These are phyloP conservation scores for Capitella teleta DNA, from an alignment of 1,140 invertebrate genomes.

Conservation along the genomic window DNA sequence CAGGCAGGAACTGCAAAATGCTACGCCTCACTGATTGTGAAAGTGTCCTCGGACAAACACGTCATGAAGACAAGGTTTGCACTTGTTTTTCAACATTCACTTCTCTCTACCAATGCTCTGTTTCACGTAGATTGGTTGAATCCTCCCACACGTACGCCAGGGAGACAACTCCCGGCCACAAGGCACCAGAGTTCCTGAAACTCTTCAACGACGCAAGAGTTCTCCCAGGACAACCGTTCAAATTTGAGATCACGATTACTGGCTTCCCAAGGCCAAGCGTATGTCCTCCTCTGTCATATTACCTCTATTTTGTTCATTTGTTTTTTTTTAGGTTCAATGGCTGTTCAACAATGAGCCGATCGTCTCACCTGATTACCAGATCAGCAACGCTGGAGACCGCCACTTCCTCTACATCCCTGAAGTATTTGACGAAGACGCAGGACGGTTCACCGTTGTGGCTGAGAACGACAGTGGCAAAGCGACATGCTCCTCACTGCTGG, in stretches of 20 bases:
- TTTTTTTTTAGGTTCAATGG: constrained; percentile 53
- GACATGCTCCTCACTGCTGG: constrained; percentile 40
- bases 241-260: constrained; percentile 58
- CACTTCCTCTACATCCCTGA: constrained; percentile 52
- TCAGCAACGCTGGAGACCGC: constrained; percentile 57
- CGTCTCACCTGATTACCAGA: constrained; percentile 55
- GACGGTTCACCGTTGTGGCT: constrained; percentile 37
- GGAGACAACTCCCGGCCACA: neutral
- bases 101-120: too few relatives aligned
- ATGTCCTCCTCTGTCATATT: constrained; percentile 13
- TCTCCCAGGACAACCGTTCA: constrained; percentile 48
- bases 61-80: constrained; percentile 11
- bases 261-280: constrained; percentile 65
- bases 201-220: constrained; percentile 36
- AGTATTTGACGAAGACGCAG: constrained; percentile 38
- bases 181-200: constrained; percentile 37
- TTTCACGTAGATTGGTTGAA: too few relatives aligned
- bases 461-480: constrained; percentile 44
- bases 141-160: constrained; percentile 7
- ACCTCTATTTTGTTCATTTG: neutral
- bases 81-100: too few relatives aligned
- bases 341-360: constrained; percentile 58
- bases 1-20: constrained; percentile 35
- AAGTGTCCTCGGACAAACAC: constrained; percentile 16
- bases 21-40: constrained; percentile 31